Conservation (phyloP, 1,140 invertebrate species). For the Coptotermes formosanus region DNA sequence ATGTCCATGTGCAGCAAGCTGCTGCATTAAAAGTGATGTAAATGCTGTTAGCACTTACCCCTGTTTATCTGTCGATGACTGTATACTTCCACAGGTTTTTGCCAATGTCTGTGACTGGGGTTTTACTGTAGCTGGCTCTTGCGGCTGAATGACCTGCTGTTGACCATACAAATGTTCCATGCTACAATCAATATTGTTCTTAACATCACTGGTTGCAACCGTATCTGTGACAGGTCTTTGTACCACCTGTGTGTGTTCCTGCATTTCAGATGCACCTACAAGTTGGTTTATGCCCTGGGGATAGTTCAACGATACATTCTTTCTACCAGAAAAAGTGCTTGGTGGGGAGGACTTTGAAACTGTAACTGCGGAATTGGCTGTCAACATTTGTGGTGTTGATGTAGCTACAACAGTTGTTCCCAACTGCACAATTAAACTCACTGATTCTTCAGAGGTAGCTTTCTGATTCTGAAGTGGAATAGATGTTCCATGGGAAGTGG, state of each 20-base stretch:
- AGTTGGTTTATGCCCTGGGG: slow-evolving; percentile 11
- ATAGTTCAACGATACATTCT: not conserved
- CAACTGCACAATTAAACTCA: slow-evolving; percentile 31
- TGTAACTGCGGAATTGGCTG: slow-evolving; percentile 13
- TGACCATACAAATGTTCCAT: not conserved
- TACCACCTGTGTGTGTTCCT: not conserved
- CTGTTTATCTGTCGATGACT: not conserved
- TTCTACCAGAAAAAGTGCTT: not conserved
- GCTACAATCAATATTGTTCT: not conserved
- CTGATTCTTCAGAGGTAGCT: slow-evolving; percentile 20
- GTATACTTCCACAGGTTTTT: not conserved
- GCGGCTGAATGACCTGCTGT: not conserved
- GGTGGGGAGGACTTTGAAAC: slow-evolving; percentile 20
- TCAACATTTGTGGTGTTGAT: not conserved
- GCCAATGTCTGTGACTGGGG: not conserved
- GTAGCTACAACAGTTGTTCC: slow-evolving; percentile 30
- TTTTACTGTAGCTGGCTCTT: not conserved
- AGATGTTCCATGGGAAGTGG: slow-evolving; percentile 20
- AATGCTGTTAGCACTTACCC: not conserved
- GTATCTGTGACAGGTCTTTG: not conserved
- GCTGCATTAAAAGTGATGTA: not conserved
- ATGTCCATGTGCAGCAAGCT: not conserved
- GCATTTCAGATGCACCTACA: not conserved
- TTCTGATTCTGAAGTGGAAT: slow-evolving; percentile 28
- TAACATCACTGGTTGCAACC: not conserved